Evolutionary conservation across 2,797 vertebrate genomes (phyloP).

Genomic region (Epinephelus awoara): DNA sequence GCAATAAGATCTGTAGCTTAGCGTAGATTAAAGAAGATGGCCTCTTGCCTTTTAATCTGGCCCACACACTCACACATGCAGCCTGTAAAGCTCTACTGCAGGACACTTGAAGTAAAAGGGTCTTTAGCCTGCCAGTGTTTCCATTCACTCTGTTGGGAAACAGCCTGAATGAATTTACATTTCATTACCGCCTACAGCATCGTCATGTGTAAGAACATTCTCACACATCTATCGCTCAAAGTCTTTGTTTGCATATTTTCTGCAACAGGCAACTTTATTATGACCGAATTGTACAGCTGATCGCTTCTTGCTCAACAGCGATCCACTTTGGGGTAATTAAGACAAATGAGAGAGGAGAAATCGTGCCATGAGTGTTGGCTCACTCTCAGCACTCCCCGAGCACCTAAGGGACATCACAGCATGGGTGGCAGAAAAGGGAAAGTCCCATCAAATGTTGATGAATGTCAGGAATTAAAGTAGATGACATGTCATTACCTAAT

Average conservation of each 20-base stretch:
- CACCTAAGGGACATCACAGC: constrained; percentile 24
- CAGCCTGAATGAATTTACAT: neutral
- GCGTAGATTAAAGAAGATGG: constrained; percentile 47
- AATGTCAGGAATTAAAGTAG: constrained; percentile 33
- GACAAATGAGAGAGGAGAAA: constrained; percentile 56
- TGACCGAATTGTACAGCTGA: constrained; percentile 19
- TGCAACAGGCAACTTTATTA: constrained; percentile 21
- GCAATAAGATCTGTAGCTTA: constrained; percentile 30
- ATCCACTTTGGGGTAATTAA: constrained; percentile 60
- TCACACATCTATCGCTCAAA: neutral
- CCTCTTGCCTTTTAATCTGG: constrained; percentile 44
- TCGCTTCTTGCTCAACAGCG: constrained; percentile 6
- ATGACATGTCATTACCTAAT: constrained; percentile 53
- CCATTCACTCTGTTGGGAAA: constrained; percentile 7
- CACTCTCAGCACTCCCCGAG: constrained; percentile 15
- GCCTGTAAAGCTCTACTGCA: constrained; percentile 7
- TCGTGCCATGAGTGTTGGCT: constrained; percentile 47
- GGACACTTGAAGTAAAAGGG: constrained; percentile 22
- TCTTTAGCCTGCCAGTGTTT: neutral
- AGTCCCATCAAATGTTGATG: constrained; percentile 51
- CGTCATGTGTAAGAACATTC: neutral
- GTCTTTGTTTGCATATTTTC: constrained; percentile 18
- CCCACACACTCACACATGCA: constrained; percentile 4
- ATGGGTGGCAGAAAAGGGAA: constrained; percentile 45
- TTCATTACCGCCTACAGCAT: neutral